A percentile compares a stretch with the other conserved stretches of the same genome.
These are phyloP conservation scores for Mormyrops attenuatus DNA, from an alignment of 2,797 vertebrate species.

Conservation along the genomic window DNA sequence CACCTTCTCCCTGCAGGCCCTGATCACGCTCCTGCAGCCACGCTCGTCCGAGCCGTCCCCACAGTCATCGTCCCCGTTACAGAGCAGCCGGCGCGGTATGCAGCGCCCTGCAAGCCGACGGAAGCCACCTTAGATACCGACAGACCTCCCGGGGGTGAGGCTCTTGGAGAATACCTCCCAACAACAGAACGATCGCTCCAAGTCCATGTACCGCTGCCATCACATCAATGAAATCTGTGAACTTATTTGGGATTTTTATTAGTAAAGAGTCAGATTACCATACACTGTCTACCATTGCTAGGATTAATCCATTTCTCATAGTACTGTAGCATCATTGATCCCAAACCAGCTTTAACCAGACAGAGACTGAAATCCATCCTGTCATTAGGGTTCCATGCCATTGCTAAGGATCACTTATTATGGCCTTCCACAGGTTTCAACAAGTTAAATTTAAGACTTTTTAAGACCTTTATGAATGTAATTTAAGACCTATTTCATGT, in stretches of 20 bases:
- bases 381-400: neutral
- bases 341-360: neutral
- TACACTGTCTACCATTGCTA: neutral
- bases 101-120: conserved; percentile 70
- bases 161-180: neutral
- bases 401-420: neutral
- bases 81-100: conserved; percentile 70
- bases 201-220: neutral
- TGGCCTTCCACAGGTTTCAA: neutral
- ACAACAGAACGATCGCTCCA: neutral
- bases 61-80: conserved; percentile 90
- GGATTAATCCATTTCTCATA: neutral
- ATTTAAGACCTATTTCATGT: neutral
- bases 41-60: conserved; percentile 85
- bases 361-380: neutral
- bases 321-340: neutral
- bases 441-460: neutral
- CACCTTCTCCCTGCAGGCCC: conserved; percentile 63
- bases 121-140: neutral
- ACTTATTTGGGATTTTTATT: neutral
- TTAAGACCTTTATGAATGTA: neutral
- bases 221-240: neutral
- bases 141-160: neutral
- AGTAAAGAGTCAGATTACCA: neutral
- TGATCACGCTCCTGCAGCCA: conserved; percentile 62